Evolutionary conservation across 2,113 vertebrate genomes (phyloP).

Genomic region (Electrona antarctica): DNA sequence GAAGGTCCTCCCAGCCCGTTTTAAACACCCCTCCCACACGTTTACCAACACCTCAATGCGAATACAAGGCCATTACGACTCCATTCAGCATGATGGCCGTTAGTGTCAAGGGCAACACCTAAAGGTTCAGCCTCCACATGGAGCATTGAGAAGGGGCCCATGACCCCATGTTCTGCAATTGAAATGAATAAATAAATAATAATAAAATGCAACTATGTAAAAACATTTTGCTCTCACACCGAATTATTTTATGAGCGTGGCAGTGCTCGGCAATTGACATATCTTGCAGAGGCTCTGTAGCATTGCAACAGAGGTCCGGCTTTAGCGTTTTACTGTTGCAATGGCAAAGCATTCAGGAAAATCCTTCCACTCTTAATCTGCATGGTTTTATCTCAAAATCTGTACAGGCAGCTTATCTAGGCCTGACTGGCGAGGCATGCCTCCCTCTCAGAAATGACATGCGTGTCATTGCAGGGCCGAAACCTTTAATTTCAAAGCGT

Average conservation of each 20-base stretch:
- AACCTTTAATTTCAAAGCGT: conserved; percentile 25
- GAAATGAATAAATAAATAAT: conserved; percentile 18
- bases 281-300: conserved; percentile 8
- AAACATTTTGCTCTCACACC: conserved; percentile 13
- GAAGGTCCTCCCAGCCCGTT: conserved; percentile 64
- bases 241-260: conserved; percentile 1
- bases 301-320: not conserved
- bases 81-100: conserved; percentile 66
- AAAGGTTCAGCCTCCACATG: conserved; percentile 51
- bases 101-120: conserved; percentile 69
- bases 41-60: conserved; percentile 66
- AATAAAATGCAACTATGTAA: conserved; percentile 24
- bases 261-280: not conserved
- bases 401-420: conserved; percentile 53
- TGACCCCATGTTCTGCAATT: conserved; percentile 45
- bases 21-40: conserved; percentile 65
- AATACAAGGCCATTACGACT: conserved; percentile 70
- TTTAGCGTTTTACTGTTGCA: conserved; percentile 30
- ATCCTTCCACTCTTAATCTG: conserved; percentile 60
- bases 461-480: conserved; percentile 32
- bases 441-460: conserved; percentile 42
- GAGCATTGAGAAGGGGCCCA: conserved; percentile 25
- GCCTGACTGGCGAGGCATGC: conserved; percentile 10
- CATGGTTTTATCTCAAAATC: conserved; percentile 59
- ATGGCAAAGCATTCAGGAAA: conserved; percentile 41